Evolutionary conservation across 2,113 vertebrate genomes (phyloP).

Genomic region (Meriones unguiculatus): DNA sequence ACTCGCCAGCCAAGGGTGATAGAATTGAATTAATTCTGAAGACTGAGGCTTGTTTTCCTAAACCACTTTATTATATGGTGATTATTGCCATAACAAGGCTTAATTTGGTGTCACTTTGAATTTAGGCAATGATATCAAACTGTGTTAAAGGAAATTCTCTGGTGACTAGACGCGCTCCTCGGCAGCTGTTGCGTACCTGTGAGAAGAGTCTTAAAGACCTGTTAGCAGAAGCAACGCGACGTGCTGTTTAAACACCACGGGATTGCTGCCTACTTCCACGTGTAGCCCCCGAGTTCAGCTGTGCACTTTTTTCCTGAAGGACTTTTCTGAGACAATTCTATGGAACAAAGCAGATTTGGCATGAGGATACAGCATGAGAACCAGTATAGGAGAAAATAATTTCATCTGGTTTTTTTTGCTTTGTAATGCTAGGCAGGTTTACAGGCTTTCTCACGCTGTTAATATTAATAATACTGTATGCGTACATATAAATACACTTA

Average conservation of each 20-base stretch:
- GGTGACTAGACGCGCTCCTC: constrained; percentile 72
- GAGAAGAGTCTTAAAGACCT: neutral
- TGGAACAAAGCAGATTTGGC: neutral
- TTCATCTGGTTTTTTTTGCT: neutral
- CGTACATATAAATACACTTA: too few relatives aligned
- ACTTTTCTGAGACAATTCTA: constrained; percentile 5
- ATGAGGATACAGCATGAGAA: neutral
- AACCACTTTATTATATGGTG: constrained; percentile 69
- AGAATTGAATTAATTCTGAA: constrained; percentile 76
- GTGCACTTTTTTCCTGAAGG: neutral
- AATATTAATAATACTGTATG: neutral
- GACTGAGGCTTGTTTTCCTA: constrained; percentile 50
- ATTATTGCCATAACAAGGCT: constrained; percentile 78
- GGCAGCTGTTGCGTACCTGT: constrained; percentile 77
- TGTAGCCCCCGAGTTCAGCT: neutral
- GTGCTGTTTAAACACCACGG: constrained; percentile 30
- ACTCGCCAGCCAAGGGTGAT: constrained; percentile 14
- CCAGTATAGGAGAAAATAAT: neutral
- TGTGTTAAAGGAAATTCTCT: constrained; percentile 77
- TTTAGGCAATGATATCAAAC: constrained; percentile 78
- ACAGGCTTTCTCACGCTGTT: neutral
- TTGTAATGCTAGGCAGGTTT: neutral
- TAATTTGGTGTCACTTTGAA: constrained; percentile 85
- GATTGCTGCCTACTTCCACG: neutral
- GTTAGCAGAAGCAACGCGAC: constrained; percentile 58